Conservation (phyloP, 2,113 vertebrate species). For the Myiagra hebetior region DNA sequence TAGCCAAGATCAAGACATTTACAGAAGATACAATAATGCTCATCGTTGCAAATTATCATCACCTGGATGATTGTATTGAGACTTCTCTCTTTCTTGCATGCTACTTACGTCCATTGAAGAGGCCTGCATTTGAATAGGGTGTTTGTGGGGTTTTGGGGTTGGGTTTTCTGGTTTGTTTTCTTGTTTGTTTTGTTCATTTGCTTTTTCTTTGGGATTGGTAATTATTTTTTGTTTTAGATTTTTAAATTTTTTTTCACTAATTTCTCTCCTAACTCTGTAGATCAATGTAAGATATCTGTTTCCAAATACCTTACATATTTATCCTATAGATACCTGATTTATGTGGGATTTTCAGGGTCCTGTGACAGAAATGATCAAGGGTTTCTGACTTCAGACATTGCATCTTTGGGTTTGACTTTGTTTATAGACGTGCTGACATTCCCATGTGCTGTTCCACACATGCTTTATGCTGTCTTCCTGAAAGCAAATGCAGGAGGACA, state of each 20-base stretch:
- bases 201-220: too few relatives aligned
- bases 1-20: not conserved
- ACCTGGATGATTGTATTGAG: not conserved
- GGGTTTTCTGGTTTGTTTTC: not conserved
- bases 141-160: not conserved
- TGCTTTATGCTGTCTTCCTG: not conserved
- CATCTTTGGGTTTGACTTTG: not conserved
- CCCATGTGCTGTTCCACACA: not conserved
- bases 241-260: rapidly evolving
- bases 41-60: not conserved
- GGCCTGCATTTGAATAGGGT: rapidly evolving
- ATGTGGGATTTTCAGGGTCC: not conserved
- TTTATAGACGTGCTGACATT: not conserved
- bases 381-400: not conserved
- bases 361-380: not conserved
- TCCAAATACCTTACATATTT: not conserved
- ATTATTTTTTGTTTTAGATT: not conserved
- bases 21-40: not conserved
- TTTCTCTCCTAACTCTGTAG: not conserved
- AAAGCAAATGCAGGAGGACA: not conserved
- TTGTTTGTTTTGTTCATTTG: not conserved
- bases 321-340: not conserved
- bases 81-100: not conserved
- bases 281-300: not conserved
- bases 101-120: not conserved